Evolutionary conservation across 2,797 vertebrate species (phyloP).

Genomic region (Malurus leucopterus): DNA sequence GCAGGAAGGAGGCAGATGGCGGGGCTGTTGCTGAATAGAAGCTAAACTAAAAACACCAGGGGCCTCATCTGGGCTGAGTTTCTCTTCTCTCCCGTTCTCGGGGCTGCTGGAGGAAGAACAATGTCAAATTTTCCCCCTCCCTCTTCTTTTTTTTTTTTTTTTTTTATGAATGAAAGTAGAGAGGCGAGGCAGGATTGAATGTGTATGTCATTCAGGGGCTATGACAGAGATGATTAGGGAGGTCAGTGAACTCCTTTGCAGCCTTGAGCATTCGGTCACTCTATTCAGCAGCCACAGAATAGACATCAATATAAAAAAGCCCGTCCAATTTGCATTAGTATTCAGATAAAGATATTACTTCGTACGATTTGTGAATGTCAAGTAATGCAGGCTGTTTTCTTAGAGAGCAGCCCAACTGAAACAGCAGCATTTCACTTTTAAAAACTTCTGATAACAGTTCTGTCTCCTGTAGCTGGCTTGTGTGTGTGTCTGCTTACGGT

Average conservation of each 20-base stretch:
- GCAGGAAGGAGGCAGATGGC: constrained; percentile 86
- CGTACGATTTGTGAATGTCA: constrained; percentile 66
- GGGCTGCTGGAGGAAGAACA: constrained; percentile 67
- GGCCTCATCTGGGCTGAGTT: constrained; percentile 63
- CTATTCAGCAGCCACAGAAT: constrained; percentile 68
- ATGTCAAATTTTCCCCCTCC: constrained; percentile 59
- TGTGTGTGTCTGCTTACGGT: rapidly evolving
- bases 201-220: constrained; percentile 75
- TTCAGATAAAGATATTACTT: constrained; percentile 76
- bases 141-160: not conserved
- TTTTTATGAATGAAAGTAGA: constrained; percentile 79
- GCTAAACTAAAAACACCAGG: constrained; percentile 71
- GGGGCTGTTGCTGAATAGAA: constrained; percentile 75
- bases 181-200: constrained; percentile 68
- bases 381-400: constrained; percentile 38
- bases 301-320: constrained; percentile 62
- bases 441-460: not conserved
- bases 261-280: constrained; percentile 63
- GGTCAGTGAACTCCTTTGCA: constrained; percentile 78
- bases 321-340: constrained; percentile 72
- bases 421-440: not conserved
- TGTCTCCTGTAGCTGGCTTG: not conserved
- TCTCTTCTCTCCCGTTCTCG: constrained; percentile 51
- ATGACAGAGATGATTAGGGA: constrained; percentile 75
- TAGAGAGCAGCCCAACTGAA: constrained; percentile 6